These are phyloP conservation scores for Drosophila trapezifrons DNA, from an alignment of 1,140 invertebrate genomes.

Conservation along the genomic window DNA sequence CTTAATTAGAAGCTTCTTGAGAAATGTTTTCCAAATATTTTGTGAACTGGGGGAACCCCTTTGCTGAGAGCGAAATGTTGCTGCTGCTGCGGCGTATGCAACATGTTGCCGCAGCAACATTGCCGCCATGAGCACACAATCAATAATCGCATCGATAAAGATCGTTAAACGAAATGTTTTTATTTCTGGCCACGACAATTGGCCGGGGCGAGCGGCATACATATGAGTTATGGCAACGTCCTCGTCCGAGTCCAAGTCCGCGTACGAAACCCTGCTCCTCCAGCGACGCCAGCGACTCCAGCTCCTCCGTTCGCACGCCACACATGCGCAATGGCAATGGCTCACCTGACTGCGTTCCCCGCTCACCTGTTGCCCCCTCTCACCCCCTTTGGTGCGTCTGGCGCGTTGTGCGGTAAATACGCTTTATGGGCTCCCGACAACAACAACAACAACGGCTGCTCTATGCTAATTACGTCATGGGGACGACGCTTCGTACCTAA, in stretches of 20 bases:
- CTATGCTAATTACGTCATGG: constrained; percentile 84
- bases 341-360: constrained; percentile 57
- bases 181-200: constrained; percentile 71
- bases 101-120: constrained; percentile 44
- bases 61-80: constrained; percentile 27
- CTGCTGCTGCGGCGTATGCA: constrained; percentile 18
- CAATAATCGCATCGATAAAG: constrained; percentile 84
- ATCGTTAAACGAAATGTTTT: constrained; percentile 83
- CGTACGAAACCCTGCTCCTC: constrained; percentile 20
- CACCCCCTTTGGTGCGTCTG: constrained; percentile 54
- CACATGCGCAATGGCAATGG: constrained; percentile 76
- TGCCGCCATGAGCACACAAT: constrained; percentile 65
- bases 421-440: constrained; percentile 79
- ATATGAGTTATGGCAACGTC: constrained; percentile 66
- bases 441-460: constrained; percentile 65
- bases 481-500: constrained; percentile 83
- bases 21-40: not conserved
- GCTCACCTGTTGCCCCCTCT: constrained; percentile 17
- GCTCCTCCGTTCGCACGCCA: constrained; percentile 66
- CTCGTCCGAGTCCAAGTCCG: constrained; percentile 41
- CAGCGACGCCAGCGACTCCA: not conserved
- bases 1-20: not conserved
- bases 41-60: constrained; percentile 1
- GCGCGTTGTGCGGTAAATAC: constrained; percentile 79
- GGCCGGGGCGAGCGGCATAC: constrained; percentile 46